phyloP scores from a whole-genome alignment of 2,113 vertebrate genomes.

The Bombycilla garrulus region DNA sequence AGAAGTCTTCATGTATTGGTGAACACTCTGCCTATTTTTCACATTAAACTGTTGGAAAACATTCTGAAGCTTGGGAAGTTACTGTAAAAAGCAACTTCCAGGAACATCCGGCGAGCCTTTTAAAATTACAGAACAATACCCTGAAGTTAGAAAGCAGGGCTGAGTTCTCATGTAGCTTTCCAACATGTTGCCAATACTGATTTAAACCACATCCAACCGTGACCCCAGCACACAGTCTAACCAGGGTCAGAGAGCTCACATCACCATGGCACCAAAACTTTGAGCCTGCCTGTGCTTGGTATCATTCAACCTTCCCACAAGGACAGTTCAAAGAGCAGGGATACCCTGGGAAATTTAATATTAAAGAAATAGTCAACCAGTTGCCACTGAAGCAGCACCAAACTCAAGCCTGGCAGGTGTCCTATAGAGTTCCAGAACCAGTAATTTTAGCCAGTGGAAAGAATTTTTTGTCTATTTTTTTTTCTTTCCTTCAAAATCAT shows the following conservation, averaged over 20 bases:
- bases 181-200: not conserved
- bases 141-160: not conserved
- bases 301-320: not conserved
- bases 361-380: not conserved
- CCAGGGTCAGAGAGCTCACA: not conserved
- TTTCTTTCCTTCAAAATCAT: not conserved
- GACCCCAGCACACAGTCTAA: not conserved
- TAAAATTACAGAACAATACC: not conserved
- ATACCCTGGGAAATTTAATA: not conserved
- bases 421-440: not conserved
- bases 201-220: not conserved
- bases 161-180: not conserved
- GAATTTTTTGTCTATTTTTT: not conserved
- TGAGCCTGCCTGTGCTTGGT: not conserved
- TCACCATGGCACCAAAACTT: not conserved
- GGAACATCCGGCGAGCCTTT: not conserved
- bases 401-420: not conserved
- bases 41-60: not conserved
- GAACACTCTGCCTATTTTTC: not conserved
- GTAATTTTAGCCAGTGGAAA: not conserved
- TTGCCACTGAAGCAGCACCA: not conserved
- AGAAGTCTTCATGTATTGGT: not conserved
- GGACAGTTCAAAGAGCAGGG: not conserved
- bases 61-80: not conserved
- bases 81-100: not conserved